These are phyloP conservation scores for Phocoena phocoena DNA, from an alignment of 2,113 vertebrate species.

Conservation along the genomic window DNA sequence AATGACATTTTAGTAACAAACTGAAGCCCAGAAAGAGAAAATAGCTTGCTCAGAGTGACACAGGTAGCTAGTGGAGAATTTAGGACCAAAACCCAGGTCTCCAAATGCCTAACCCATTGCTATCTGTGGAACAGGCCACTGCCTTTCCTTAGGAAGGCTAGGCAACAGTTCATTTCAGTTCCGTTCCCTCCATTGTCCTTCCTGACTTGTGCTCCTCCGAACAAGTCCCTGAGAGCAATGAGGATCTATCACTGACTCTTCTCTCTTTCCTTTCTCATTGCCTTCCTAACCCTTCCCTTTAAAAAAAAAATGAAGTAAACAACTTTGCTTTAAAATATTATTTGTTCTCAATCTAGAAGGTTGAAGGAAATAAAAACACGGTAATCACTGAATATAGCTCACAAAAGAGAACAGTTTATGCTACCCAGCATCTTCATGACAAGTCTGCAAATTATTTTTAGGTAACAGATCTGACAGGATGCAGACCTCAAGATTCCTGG, in stretches of 20 bases:
- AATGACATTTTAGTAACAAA: neutral
- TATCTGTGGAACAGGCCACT: neutral
- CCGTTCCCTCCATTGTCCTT: neutral
- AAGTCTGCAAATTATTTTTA: constrained; percentile 21
- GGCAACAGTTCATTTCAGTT: neutral
- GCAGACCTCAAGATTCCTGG: neutral
- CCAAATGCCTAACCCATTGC: neutral
- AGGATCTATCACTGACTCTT: neutral
- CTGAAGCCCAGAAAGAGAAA: neutral
- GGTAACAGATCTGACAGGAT: neutral
- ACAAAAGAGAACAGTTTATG: constrained; percentile 28
- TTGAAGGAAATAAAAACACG: neutral
- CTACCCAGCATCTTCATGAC: neutral
- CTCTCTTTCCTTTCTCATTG: neutral
- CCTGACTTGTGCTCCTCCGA: neutral
- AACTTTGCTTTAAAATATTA: neutral
- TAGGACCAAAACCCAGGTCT: neutral
- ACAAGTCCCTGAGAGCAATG: neutral
- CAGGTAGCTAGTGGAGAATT: neutral
- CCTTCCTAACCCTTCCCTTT: neutral
- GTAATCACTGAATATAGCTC: neutral
- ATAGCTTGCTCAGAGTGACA: neutral
- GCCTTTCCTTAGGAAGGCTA: neutral
- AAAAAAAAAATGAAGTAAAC: constrained; percentile 8
- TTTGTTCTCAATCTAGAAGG: neutral